These are phyloP conservation scores for Empidonax alnorum DNA, from an alignment of 2,113 vertebrate genomes.

Conservation along the genomic window DNA sequence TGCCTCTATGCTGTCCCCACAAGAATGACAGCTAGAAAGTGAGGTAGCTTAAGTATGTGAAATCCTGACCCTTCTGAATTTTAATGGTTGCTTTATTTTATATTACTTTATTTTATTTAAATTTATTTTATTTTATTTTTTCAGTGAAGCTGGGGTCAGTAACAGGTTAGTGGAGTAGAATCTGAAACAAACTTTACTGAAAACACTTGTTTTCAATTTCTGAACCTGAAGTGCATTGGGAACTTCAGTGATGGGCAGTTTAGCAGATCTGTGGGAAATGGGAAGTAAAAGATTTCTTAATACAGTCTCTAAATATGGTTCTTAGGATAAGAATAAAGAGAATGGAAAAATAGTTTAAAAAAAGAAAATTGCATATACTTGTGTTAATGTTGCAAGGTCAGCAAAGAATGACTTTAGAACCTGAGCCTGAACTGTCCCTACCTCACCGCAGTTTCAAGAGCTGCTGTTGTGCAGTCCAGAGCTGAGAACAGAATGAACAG, in stretches of 20 bases:
- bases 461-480: neutral
- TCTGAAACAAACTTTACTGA: neutral
- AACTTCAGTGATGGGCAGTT: neutral
- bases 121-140: neutral
- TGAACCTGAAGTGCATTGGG: neutral
- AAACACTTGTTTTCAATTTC: neutral
- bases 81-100: neutral
- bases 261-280: neutral
- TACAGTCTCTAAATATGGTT: neutral
- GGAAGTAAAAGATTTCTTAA: neutral
- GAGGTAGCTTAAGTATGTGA: neutral
- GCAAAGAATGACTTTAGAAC: neutral
- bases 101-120: neutral
- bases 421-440: neutral
- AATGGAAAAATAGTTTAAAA: neutral
- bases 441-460: neutral
- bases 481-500: fast-evolving
- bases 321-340: neutral
- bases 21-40: neutral
- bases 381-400: neutral
- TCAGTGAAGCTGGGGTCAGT: neutral
- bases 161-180: neutral
- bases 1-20: neutral
- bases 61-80: neutral
- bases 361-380: neutral